Base-by-base conservation (phyloP, 64 coral and sea anemone species). In the Montipora efflorescens region DNA sequence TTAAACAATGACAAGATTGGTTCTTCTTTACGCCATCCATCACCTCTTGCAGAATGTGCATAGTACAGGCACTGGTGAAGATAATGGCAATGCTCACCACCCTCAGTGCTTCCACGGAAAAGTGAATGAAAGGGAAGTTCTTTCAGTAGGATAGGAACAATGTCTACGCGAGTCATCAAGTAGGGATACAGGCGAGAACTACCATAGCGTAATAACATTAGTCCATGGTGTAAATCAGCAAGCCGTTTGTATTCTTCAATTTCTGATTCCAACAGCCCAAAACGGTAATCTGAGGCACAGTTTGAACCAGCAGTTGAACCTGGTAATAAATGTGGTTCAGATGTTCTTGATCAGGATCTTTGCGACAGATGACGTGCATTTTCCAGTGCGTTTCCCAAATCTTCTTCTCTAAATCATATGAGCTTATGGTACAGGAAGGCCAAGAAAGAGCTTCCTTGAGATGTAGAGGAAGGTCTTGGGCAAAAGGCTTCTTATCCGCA, bases 141-240 rank as follows among this genome's bases (percentile, higher is more conserved):
- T 77, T 79, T 86, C 2, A 94, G 78, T 19, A 95, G 49, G 44
- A 90, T 11, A 87, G 93, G 93, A 23, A 95, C 93, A 87, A 90
- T 79, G 59, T 95, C 88, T 45, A 90, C 88, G 12, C 88, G 81
- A 15, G 93, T 95, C 93, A 95, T 95, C 12, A 90, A 59, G 74
- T 95, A 95, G 1, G 88, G 88, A 48, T 95, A 95, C 4, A 95
- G 62, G 28, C 80, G 57, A 36, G 93, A 95, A 67, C 89, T 95
- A 20, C 93, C 93, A 95, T 95, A 95, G 21, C 88, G 93, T 14
- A 95, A 82, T 16, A 95, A 83, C 58, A 91, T 85, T 10, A 95
- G 51, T 28, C 94, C 89, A 91, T 95, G 94, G 36, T 91, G 90
- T 43, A 91, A 47, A 74, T 95, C 94, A 57, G 94, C 94, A 14